Percentiles rank a stretch among this genome's conserved stretches.
These are phyloP conservation scores for Sanderia malayensis DNA, from an alignment of 30 jellyfish, hydroid and myxozoan species.

Conservation along the genomic window DNA sequence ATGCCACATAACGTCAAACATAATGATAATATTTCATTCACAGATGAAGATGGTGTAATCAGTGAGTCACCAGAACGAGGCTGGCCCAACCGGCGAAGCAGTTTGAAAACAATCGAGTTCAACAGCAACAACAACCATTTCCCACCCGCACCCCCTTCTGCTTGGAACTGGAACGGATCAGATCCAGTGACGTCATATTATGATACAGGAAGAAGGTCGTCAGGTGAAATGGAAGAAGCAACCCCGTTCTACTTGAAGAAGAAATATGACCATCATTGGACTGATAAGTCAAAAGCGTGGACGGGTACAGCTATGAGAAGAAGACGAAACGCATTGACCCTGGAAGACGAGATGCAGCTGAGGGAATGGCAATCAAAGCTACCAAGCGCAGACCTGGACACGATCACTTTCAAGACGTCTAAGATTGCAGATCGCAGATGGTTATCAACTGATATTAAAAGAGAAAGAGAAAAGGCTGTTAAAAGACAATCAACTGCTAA, in stretches of 20 bases:
- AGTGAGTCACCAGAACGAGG: no score
- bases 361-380: constrained; percentile 22
- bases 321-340: constrained; percentile 42
- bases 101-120: background rate
- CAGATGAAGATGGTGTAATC: no score
- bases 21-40: no score
- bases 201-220: constrained; percentile 23
- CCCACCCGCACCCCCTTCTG: background rate
- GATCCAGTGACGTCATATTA: background rate
- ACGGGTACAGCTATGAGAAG: background rate
- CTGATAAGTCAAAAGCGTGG: constrained; percentile 4
- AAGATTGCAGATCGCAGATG: constrained; percentile 18
- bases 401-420: constrained; percentile 45
- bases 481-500: constrained; percentile 18
- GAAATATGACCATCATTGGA: constrained; percentile 34
- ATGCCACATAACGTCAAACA: no score
- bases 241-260: constrained; percentile 58
- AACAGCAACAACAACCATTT: background rate
- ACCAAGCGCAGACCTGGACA: constrained; percentile 73
- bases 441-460: constrained; percentile 13
- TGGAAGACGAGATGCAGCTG: constrained; percentile 18
- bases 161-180: constrained; percentile 1
- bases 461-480: constrained; percentile 29
- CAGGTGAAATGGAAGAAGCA: constrained; percentile 29
- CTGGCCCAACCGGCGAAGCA: constrained; percentile 25